These are phyloP conservation scores for Calvadosia cruxmelitensis DNA, from an alignment of 30 jellyfish, hydroid and myxozoan species.

Conservation along the genomic window DNA sequence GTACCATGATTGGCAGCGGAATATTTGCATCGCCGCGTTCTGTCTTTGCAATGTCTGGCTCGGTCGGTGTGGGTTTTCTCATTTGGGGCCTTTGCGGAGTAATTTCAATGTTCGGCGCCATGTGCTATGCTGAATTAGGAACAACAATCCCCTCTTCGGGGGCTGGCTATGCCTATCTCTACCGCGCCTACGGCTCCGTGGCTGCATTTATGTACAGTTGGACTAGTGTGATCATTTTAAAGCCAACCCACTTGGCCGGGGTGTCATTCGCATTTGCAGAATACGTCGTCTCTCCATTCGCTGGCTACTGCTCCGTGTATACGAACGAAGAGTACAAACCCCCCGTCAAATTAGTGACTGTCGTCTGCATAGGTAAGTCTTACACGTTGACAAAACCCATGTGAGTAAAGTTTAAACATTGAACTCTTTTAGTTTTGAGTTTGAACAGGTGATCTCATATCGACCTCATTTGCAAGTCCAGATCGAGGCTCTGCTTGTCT, in stretches of 20 bases:
- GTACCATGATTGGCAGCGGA: slow-evolving; percentile 86
- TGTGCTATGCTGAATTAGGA: slow-evolving; percentile 67
- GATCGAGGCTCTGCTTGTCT: no score
- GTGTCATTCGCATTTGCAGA: slow-evolving; percentile 67
- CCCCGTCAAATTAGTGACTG: no score
- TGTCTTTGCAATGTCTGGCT: slow-evolving; percentile 35
- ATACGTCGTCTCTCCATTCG: slow-evolving; percentile 74
- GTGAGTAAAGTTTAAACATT: no score
- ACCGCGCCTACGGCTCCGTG: slow-evolving; percentile 71
- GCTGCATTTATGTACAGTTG: slow-evolving; percentile 61
- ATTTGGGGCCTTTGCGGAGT: slow-evolving; percentile 56
- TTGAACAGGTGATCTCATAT: no score
- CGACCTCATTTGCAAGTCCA: no score
- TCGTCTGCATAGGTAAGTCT: no score
- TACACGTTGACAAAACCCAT: no score
- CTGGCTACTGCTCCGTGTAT: no score
- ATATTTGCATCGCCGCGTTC: slow-evolving; percentile 66
- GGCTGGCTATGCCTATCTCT: slow-evolving; percentile 57
- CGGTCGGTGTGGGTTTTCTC: slow-evolving; percentile 50
- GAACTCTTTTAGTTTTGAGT: no score
- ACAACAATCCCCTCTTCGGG: slow-evolving; percentile 74
- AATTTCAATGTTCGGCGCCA: slow-evolving; percentile 42
- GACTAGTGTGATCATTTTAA: slow-evolving; percentile 36
- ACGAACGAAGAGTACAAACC: no score
- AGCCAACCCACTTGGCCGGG: slow-evolving; percentile 80